A percentile compares a stretch with the other conserved stretches of the same genome.
Evolutionary conservation across 2,888 invertebrate species (phyloP).

Genomic region (Pollenia labialis): DNA sequence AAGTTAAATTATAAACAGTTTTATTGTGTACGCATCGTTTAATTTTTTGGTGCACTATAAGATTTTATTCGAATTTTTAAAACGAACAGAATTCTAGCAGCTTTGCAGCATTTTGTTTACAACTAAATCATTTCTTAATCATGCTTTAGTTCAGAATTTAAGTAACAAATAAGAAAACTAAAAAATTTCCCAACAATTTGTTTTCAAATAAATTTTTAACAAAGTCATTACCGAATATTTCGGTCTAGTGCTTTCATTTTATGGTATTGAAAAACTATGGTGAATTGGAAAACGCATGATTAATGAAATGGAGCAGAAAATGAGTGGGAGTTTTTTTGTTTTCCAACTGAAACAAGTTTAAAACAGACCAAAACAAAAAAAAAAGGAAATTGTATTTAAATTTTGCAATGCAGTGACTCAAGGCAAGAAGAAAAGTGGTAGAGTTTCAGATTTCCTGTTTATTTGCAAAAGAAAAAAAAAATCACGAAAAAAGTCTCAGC

Average conservation of each 20-base stretch:
- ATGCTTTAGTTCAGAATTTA: no score
- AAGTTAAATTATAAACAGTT: no score
- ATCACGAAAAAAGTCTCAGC: not conserved
- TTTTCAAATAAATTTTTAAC: not conserved
- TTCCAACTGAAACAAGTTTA: conserved; percentile 17
- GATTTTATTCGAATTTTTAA: no score
- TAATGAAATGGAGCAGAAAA: conserved; percentile 68
- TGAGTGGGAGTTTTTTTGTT: conserved; percentile 62
- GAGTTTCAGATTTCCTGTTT: conserved; percentile 61
- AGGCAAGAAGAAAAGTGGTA: conserved; percentile 42
- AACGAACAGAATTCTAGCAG: no score
- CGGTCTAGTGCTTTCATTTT: conserved; percentile 38
- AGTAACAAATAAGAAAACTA: no score
- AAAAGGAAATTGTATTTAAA: conserved; percentile 46
- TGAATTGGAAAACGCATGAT: conserved; percentile 52
- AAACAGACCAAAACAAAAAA: conserved; percentile 15
- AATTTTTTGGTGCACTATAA: no score
- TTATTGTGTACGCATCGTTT: no score
- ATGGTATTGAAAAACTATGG: conserved; percentile 59
- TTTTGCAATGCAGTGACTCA: conserved; percentile 55
- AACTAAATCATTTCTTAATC: no score
- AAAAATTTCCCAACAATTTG: not conserved
- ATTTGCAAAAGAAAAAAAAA: conserved; percentile 19
- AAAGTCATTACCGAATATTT: not conserved
- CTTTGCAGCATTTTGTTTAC: no score